Evolutionary conservation across 2,797 vertebrate genomes (phyloP).

Genomic region (Morelia viridis): DNA sequence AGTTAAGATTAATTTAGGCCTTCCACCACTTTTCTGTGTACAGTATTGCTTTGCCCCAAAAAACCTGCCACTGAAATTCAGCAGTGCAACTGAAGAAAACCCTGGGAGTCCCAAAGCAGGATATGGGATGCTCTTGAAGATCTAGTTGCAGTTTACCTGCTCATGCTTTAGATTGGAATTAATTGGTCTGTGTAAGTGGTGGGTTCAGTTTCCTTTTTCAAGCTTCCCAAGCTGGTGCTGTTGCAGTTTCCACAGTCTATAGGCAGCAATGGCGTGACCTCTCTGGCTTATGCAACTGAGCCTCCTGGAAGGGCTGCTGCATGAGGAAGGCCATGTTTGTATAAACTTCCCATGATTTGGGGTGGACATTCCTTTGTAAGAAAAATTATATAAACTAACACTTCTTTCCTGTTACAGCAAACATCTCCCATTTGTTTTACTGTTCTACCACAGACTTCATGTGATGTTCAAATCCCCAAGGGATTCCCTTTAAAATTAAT

Average conservation of each 20-base stretch:
- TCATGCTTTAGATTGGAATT: background rate
- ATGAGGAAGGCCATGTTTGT: background rate
- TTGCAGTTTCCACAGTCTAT: background rate
- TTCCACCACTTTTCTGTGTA: background rate
- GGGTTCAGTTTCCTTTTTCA: background rate
- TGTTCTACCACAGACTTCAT: background rate
- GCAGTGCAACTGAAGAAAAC: background rate
- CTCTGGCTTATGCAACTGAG: background rate
- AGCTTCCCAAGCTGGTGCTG: background rate
- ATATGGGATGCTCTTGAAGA: background rate
- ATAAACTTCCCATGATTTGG: background rate
- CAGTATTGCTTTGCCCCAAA: background rate
- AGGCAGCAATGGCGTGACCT: background rate
- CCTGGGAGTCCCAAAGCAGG: background rate
- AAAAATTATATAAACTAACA: background rate
- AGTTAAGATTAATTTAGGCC: background rate
- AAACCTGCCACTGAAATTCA: background rate
- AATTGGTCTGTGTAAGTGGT: background rate
- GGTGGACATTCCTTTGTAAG: background rate
- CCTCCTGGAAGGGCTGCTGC: background rate
- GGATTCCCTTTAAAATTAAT: slow-evolving; percentile 31
- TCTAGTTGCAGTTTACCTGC: background rate
- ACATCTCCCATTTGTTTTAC: slow-evolving; percentile 17
- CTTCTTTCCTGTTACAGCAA: background rate
- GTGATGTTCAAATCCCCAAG: slow-evolving; percentile 21